Conservation (phyloP, 2,888 invertebrate genomes). For the Pristionchus maxplancki region DNA sequence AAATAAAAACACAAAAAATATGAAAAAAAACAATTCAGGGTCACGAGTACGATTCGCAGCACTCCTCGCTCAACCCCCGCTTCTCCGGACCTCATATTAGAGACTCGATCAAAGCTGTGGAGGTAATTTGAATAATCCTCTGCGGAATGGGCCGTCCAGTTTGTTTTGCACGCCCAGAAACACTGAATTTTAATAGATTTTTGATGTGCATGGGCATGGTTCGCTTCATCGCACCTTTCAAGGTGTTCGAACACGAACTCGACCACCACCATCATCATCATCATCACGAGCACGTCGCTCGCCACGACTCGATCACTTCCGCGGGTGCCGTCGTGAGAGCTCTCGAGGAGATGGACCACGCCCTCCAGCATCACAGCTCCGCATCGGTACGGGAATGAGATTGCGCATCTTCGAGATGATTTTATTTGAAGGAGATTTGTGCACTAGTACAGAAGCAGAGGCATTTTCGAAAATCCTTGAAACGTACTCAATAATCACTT, state of each 20-base stretch:
- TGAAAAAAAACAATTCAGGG: background rate
- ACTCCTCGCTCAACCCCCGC: slow-evolving; percentile 37
- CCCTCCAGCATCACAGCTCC: background rate
- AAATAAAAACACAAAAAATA: too few species aligned
- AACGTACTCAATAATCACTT: too few species aligned
- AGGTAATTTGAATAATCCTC: background rate
- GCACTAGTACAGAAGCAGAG: too few species aligned
- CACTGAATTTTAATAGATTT: background rate
- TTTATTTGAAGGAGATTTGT: too few species aligned
- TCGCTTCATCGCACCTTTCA: background rate
- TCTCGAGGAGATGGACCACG: slow-evolving; percentile 18
- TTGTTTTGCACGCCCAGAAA: too few species aligned
- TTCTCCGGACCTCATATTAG: slow-evolving; percentile 19
- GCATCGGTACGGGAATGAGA: slow-evolving; percentile 1
- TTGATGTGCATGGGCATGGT: background rate
- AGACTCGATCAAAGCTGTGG: slow-evolving; percentile 32
- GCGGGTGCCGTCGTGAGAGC: background rate
- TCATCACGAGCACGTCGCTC: background rate
- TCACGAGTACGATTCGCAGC: background rate
- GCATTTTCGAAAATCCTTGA: too few species aligned
- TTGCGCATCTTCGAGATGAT: background rate
- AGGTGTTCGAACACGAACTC: slow-evolving; percentile 32
- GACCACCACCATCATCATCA: slow-evolving; percentile 26
- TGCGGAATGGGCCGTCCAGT: too few species aligned
- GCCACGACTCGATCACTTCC: slow-evolving; percentile 35